Percentiles rank a stretch among this genome's conserved stretches.
These are phyloP conservation scores for Bombyx mori DNA, from an alignment of 1,140 invertebrate genomes.

Conservation along the genomic window ASM3026992v2 NC_085110.1:10945001-10945500, in stretches of 20 bases:
- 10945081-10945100: constrained; percentile 23
- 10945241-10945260: constrained; percentile 29
- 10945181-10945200: constrained; percentile 49
- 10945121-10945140: constrained; percentile 49
- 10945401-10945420: constrained; percentile 10
- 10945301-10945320: constrained; percentile 69
- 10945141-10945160: constrained; percentile 55
- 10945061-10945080: constrained; percentile 22
- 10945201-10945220: constrained; percentile 70
- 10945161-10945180: constrained; percentile 35
- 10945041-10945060: constrained; percentile 20
- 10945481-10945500: too few species aligned
- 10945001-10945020: constrained; percentile 17
- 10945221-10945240: constrained; percentile 67
- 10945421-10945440: too few species aligned
- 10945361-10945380: constrained; percentile 62
- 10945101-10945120: constrained; percentile 33
- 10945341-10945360: constrained; percentile 67
- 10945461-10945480: too few species aligned
- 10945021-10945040: constrained; percentile 12
- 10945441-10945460: too few species aligned
- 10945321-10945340: constrained; percentile 69
- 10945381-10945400: constrained; percentile 61
- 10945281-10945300: constrained; percentile 70
- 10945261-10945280: constrained; percentile 35